A percentile compares a stretch with the other conserved stretches of the same genome.
Evolutionary conservation across 2,113 vertebrate species (phyloP).

Genomic region (Setophaga coronata): DNA sequence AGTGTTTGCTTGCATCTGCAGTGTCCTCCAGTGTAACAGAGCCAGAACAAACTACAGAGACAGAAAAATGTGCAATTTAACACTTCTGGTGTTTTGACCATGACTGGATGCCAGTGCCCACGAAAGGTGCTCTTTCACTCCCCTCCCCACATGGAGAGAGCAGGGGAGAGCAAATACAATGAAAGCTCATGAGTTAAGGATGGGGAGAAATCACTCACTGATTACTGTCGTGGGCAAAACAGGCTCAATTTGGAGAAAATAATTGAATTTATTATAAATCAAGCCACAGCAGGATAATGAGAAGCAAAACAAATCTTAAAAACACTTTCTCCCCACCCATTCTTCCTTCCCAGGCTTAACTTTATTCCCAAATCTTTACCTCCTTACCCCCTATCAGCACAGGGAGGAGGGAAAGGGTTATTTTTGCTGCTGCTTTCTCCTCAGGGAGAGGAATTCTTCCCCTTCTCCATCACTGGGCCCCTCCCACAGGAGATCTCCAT

Average conservation of each 20-base stretch:
- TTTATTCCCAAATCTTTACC: background rate
- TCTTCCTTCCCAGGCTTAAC: background rate
- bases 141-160: background rate
- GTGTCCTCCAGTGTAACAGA: background rate
- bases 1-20: background rate
- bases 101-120: background rate
- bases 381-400: rapidly evolving
- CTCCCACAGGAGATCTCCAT: background rate
- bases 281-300: background rate
- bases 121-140: background rate
- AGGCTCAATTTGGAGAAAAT: background rate
- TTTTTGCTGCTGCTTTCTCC: background rate
- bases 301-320: background rate
- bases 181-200: background rate
- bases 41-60: background rate
- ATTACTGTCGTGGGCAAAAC: background rate
- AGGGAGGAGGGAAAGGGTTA: background rate
- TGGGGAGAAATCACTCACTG: background rate
- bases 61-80: background rate
- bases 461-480: background rate
- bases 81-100: background rate
- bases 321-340: background rate
- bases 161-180: background rate
- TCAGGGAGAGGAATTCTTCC: background rate
- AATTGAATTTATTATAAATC: background rate